Evolutionary conservation across 2,113 vertebrate species (phyloP).

Genomic region (Chaetorhynchus papuensis): DNA sequence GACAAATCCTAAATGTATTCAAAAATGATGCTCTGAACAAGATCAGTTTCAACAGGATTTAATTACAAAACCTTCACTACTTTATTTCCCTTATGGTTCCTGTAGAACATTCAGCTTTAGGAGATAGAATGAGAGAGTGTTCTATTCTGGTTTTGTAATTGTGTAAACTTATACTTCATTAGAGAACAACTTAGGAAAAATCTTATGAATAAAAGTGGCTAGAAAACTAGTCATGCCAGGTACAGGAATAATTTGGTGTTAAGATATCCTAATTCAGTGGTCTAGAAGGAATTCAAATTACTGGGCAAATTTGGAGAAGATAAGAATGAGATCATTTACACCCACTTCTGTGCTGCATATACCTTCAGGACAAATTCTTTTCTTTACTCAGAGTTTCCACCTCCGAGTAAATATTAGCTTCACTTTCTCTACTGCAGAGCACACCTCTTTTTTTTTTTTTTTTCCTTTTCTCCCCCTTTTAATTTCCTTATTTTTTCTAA

Average conservation of each 20-base stretch:
- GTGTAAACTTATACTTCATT: not conserved
- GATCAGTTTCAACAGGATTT: not conserved
- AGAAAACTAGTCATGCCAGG: not conserved
- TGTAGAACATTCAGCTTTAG: not conserved
- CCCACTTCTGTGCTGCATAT: not conserved
- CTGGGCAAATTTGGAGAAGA: not conserved
- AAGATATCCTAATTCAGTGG: not conserved
- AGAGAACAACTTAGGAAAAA: not conserved
- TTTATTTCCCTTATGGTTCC: not conserved
- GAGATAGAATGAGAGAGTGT: not conserved
- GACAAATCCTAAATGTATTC: not conserved
- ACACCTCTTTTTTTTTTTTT: too few relatives aligned
- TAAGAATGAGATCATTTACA: slow-evolving; percentile 25
- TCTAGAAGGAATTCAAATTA: slow-evolving; percentile 7
- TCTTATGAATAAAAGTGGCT: not conserved
- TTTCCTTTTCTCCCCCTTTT: too few relatives aligned
- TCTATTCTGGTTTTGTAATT: not conserved
- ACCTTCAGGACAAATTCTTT: slow-evolving; percentile 2
- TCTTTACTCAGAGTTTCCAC: not conserved
- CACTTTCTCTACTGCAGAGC: not conserved
- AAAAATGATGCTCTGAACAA: not conserved
- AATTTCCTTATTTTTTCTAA: not conserved
- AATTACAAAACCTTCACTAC: not conserved
- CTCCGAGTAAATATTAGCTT: not conserved
- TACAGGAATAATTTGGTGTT: not conserved